These are phyloP conservation scores for Siniperca scherzeri DNA, from an alignment of 2,797 vertebrate species.

Conservation along the genomic window DNA sequence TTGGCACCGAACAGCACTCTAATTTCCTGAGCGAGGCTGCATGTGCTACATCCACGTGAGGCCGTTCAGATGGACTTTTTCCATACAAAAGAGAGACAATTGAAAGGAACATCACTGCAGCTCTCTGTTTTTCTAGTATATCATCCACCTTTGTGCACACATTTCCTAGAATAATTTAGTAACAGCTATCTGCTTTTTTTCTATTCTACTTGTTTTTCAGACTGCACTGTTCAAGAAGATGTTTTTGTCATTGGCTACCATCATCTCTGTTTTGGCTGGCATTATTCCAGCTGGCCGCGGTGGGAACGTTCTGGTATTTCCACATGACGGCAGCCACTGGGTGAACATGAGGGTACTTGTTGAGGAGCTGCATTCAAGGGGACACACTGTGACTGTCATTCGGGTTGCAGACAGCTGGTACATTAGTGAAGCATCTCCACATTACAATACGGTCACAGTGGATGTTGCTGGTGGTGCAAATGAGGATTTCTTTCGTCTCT, in stretches of 20 bases:
- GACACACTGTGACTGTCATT: slow-evolving; percentile 67
- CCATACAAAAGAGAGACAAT: slow-evolving; percentile 3
- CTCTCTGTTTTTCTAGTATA: slow-evolving; percentile 7
- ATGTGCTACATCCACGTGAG: slow-evolving; percentile 31
- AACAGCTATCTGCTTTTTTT: not conserved
- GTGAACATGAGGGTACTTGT: slow-evolving; percentile 74
- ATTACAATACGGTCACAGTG: slow-evolving; percentile 57
- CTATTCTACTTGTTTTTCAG: slow-evolving; percentile 36
- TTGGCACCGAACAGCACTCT: slow-evolving; percentile 31
- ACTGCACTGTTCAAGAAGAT: slow-evolving; percentile 17
- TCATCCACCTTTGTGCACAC: not conserved
- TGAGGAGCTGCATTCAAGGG: slow-evolving; percentile 58
- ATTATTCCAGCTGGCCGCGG: slow-evolving; percentile 8
- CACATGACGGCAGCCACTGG: slow-evolving; percentile 76
- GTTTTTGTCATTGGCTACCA: slow-evolving; percentile 15
- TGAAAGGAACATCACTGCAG: not conserved
- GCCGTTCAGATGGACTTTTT: not conserved
- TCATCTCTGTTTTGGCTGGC: slow-evolving; percentile 28
- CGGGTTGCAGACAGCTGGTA: slow-evolving; percentile 72
- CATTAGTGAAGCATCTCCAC: slow-evolving; percentile 55
- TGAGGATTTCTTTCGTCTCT: slow-evolving; percentile 57
- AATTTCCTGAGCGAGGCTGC: slow-evolving; percentile 39
- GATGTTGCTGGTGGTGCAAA: slow-evolving; percentile 37
- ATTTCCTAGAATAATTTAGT: slow-evolving; percentile 5
- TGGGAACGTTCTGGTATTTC: slow-evolving; percentile 63